Base-by-base conservation (phyloP, 1,140 invertebrate genomes). In the Hylaeus anthracinus region DNA sequence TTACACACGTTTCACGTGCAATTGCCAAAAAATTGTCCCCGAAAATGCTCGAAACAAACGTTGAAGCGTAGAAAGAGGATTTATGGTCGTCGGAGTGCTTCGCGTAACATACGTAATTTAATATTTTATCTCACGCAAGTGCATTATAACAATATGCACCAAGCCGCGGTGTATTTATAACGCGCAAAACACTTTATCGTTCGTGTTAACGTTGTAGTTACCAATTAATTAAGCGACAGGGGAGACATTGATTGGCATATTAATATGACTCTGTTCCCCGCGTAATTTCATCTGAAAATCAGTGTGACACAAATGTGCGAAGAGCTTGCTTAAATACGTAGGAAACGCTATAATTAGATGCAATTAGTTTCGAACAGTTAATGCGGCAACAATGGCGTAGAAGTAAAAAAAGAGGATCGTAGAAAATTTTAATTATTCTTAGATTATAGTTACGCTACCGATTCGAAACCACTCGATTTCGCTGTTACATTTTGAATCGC, bases 191-290 rank as follows among this genome's bases (percentile, higher is more conserved):
- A 61, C 61, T 60, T 72, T 72, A 72, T 72, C 71, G 56, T 58
- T 5, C 56, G 61, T 61, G 60, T 72, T 48, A 73, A 63, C 43
- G 37, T 73, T 41, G 45, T 61, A 65, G 65, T 74, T 65, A 74
- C n/a, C 72, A 37, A 60, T 64, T 65, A 64, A 74, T 74, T 64
- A 64, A 74, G 72, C 65, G 51, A 15, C 15, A 39, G 58, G 9
- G 58, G 26, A 9, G 8, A 63, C 63, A 74, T 74, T 74, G 45
- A 64, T 64, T n/a, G 48, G 37, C 60, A 45, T 60, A 58, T 73
- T 64, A 63, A 63, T 43, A n/a, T 37, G 45, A 39, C 45, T 15
- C 58, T 45, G 48, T 15, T 65, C 41, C 26, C 37, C 37, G 39
- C 51, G 61, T 65, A 74, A 74, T 73, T 73, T 63, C n/a, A 43